A percentile compares a stretch with the other conserved stretches of the same genome.
phyloP scores from a whole-genome alignment of 2,888 invertebrate genomes.

The Prosapia bicincta region DNA sequence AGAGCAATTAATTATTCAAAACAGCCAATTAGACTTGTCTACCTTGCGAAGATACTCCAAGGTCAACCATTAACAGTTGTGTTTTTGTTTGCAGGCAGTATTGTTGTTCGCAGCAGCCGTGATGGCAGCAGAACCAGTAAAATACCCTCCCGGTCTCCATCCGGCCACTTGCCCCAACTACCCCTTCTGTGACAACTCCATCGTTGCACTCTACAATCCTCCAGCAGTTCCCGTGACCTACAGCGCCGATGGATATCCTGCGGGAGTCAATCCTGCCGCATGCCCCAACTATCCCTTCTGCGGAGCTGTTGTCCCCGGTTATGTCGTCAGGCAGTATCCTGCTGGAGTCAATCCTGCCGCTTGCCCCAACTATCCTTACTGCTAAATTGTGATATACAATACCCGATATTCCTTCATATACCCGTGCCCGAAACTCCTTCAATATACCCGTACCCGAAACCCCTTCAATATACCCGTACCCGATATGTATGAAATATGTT shows the following conservation, averaged over 20 bases:
- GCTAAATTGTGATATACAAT: conserved; percentile 36
- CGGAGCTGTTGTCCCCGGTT: conserved; percentile 43
- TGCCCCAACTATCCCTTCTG: conserved; percentile 61
- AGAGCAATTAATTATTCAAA: neutral
- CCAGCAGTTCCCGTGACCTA: conserved; percentile 43
- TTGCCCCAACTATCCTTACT: conserved; percentile 60
- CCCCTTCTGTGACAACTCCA: conserved; percentile 52
- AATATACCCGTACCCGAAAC: no score
- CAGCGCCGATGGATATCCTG: conserved; percentile 47
- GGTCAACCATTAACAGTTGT: neutral
- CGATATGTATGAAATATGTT: neutral
- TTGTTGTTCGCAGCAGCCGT: neutral
- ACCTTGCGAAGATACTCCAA: neutral
- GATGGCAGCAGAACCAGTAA: conserved; percentile 49
- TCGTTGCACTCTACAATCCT: conserved; percentile 49
- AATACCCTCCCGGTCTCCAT: conserved; percentile 56
- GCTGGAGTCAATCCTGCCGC: conserved; percentile 54
- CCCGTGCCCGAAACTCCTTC: no score
- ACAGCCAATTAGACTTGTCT: neutral
- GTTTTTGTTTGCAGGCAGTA: neutral
- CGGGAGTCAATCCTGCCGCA: conserved; percentile 52
- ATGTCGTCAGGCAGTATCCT: conserved; percentile 45
- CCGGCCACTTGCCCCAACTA: conserved; percentile 58
- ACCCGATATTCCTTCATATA: neutral
- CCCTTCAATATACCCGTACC: neutral